Evolutionary conservation across 1,140 invertebrate genomes (phyloP).

Genomic region (Popillia japonica): DNA sequence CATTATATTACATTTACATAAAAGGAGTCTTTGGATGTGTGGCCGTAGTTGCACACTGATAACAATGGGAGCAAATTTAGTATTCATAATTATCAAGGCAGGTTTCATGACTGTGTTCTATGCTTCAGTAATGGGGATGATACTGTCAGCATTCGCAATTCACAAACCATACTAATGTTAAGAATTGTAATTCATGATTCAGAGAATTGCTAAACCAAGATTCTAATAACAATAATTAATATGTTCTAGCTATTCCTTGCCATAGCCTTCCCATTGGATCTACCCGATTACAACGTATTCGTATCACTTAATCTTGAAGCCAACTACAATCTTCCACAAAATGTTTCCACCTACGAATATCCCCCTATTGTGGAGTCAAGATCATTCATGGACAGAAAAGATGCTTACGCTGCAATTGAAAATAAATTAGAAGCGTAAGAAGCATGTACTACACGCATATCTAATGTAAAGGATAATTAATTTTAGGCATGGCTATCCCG

Average conservation of each 20-base stretch:
- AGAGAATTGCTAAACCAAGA: neutral
- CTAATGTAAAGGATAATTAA: too few species aligned
- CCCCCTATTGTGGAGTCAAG: conserved; percentile 47
- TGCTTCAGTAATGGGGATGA: too few species aligned
- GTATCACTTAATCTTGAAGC: conserved; percentile 81
- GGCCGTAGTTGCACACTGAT: too few species aligned
- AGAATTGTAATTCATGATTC: too few species aligned
- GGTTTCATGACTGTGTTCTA: too few species aligned
- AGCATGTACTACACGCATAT: neutral
- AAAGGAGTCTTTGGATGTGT: too few species aligned
- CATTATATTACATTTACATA: too few species aligned
- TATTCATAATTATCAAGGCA: too few species aligned
- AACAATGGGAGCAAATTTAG: too few species aligned
- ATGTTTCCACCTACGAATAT: conserved; percentile 52
- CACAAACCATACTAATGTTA: too few species aligned
- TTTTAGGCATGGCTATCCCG: conserved; percentile 62
- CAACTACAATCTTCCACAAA: conserved; percentile 66
- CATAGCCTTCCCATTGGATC: conserved; percentile 74
- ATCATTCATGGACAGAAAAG: conserved; percentile 45
- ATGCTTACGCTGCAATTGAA: conserved; percentile 53
- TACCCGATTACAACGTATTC: conserved; percentile 74
- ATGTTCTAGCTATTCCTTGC: conserved; percentile 68
- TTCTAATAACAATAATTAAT: neutral
- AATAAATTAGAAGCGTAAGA: conserved; percentile 54
- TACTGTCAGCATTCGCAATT: too few species aligned